Evolutionary conservation across 2,888 invertebrate species (phyloP).

Genomic region (Boloria selene): DNA sequence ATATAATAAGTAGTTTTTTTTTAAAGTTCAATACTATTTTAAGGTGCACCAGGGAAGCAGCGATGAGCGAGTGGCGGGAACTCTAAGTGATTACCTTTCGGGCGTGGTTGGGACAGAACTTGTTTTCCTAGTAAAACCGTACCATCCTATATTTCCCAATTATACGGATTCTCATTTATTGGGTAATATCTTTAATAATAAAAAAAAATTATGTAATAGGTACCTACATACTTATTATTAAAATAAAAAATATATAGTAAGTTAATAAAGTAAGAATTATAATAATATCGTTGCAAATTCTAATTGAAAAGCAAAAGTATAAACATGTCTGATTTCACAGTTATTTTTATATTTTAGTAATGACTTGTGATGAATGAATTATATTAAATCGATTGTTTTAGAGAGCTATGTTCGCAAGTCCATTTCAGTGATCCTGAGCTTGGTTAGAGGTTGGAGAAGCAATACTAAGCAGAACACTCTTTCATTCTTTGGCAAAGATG

Average conservation of each 20-base stretch:
- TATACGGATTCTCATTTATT: conserved; percentile 50
- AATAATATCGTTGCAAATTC: too few species aligned
- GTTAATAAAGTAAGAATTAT: too few species aligned
- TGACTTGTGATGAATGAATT: too few species aligned
- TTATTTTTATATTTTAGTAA: too few species aligned
- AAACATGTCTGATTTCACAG: too few species aligned
- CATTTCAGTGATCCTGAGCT: conserved; percentile 56
- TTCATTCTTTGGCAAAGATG: conserved; percentile 68
- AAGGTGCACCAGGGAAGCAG: conserved; percentile 75
- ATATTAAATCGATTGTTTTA: conserved; percentile 43
- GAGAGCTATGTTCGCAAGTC: conserved; percentile 64
- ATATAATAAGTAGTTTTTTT: neutral
- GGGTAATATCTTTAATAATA: conserved; percentile 48
- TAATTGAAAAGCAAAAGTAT: too few species aligned
- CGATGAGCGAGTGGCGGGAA: conserved; percentile 67
- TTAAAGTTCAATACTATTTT: conserved; percentile 49
- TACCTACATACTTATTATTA: too few species aligned
- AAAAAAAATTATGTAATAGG: too few species aligned
- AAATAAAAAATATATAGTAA: too few species aligned
- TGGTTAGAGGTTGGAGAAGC: conserved; percentile 74
- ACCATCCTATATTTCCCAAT: conserved; percentile 63
- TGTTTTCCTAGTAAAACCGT: conserved; percentile 70
- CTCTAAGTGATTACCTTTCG: conserved; percentile 65
- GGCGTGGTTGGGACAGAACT: conserved; percentile 72
- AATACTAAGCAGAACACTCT: conserved; percentile 71